Evolutionary conservation across 2,113 vertebrate genomes (phyloP).

Genomic region (Cryptotis parvus): DNA sequence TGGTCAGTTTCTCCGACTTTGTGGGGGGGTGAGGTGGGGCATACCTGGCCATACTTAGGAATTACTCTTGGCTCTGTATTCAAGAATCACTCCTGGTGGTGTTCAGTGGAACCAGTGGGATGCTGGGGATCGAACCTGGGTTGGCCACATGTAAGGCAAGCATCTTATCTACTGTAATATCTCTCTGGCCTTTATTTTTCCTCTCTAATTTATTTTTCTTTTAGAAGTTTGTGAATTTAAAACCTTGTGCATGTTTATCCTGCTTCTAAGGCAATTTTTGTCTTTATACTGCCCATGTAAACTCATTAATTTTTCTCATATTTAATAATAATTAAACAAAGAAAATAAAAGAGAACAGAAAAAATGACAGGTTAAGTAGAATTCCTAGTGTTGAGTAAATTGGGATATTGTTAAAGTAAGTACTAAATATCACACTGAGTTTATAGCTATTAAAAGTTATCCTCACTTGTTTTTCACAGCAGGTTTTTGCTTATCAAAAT

Average conservation of each 20-base stretch:
- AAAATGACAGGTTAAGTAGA: not conserved
- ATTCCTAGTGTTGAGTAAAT: not conserved
- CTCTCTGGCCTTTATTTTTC: not conserved
- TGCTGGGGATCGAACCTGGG: too few species aligned
- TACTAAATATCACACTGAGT: not conserved
- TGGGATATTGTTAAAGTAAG: not conserved
- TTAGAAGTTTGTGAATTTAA: not conserved
- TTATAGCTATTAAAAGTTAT: not conserved
- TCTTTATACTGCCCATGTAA: not conserved
- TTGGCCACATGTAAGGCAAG: too few species aligned
- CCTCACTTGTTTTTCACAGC: not conserved
- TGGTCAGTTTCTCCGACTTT: not conserved
- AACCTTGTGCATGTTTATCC: not conserved
- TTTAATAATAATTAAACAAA: not conserved
- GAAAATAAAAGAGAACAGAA: not conserved
- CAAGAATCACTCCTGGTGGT: too few species aligned
- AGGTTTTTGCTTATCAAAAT: not conserved
- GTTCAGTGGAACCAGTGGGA: too few species aligned
- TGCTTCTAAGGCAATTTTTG: not conserved
- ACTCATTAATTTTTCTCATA: not conserved
- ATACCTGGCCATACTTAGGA: too few species aligned
- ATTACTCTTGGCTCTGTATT: too few species aligned
- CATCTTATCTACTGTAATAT: too few species aligned
- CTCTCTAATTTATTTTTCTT: not conserved
- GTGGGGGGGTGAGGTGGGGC: too few species aligned